Conservation (phyloP, 2,888 invertebrate genomes). For the Xanthorhoe spadicearia region DNA sequence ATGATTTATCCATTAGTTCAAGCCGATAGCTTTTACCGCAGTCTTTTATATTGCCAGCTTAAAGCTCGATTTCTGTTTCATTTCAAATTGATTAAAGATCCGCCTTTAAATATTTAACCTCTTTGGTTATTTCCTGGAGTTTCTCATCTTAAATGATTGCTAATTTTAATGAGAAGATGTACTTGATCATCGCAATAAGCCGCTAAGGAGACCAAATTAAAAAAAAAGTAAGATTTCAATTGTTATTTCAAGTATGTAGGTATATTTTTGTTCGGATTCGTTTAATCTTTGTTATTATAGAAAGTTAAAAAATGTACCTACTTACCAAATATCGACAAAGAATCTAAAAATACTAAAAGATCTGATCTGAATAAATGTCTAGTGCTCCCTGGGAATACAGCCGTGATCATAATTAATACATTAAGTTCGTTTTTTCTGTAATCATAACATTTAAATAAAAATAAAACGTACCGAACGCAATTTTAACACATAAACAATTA, state of each 20-base stretch:
- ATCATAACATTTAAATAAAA: no score
- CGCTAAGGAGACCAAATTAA: not conserved
- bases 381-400: no score
- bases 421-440: no score
- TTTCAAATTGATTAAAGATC: conserved; percentile 40
- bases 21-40: no score
- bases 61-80: conserved; percentile 33
- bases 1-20: no score
- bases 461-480: no score
- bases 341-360: no score
- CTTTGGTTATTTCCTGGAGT: conserved; percentile 10
- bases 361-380: no score
- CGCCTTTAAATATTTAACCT: conserved; percentile 34
- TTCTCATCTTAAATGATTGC: not conserved
- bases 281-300: not conserved
- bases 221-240: not conserved
- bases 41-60: not conserved
- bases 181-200: not conserved
- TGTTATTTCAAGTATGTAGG: not conserved
- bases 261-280: not conserved
- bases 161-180: not conserved
- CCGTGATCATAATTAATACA: no score
- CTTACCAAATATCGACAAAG: no score
- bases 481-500: no score
- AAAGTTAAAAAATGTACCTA: no score